Percentiles rank a stretch among this genome's conserved stretches.
phyloP scores from a whole-genome alignment of 2,797 vertebrate genomes.

The Esox masquinongy region DNA sequence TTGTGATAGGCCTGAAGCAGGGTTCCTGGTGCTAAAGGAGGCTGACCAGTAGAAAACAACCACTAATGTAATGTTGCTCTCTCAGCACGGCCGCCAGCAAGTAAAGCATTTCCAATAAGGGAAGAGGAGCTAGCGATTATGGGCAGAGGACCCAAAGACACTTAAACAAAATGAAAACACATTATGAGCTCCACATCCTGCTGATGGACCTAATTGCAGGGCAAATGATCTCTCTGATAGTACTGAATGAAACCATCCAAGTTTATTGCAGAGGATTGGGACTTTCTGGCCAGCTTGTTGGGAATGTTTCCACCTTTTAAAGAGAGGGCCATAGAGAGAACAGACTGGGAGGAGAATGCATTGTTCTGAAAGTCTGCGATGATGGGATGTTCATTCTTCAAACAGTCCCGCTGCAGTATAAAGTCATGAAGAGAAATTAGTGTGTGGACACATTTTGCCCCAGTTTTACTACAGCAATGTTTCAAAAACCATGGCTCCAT shows the following conservation, averaged over 20 bases:
- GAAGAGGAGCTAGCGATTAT: conserved; percentile 36
- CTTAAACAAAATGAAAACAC: conserved; percentile 28
- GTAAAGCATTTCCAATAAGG: conserved; percentile 48
- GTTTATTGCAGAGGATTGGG: conserved; percentile 21
- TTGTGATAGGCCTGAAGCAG: neutral
- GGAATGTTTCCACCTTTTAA: neutral
- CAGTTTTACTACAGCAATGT: neutral
- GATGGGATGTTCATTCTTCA: neutral
- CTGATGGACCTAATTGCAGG: conserved; percentile 25
- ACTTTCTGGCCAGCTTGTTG: conserved; percentile 14
- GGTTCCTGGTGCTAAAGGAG: conserved; percentile 24
- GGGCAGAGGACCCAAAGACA: conserved; percentile 22
- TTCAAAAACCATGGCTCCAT: neutral
- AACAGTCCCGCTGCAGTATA: neutral
- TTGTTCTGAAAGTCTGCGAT: conserved; percentile 5
- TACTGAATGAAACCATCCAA: conserved; percentile 13
- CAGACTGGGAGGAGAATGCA: neutral
- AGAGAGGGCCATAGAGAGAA: neutral
- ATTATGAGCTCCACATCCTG: conserved; percentile 40
- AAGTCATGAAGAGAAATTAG: neutral
- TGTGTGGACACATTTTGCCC: neutral
- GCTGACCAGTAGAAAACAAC: neutral
- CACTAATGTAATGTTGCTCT: conserved; percentile 14
- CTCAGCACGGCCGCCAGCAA: conserved; percentile 16
- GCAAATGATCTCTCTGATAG: conserved; percentile 20